These are phyloP conservation scores for Aramus guarauna DNA, from an alignment of 2,113 vertebrate species.

Conservation along the genomic window DNA sequence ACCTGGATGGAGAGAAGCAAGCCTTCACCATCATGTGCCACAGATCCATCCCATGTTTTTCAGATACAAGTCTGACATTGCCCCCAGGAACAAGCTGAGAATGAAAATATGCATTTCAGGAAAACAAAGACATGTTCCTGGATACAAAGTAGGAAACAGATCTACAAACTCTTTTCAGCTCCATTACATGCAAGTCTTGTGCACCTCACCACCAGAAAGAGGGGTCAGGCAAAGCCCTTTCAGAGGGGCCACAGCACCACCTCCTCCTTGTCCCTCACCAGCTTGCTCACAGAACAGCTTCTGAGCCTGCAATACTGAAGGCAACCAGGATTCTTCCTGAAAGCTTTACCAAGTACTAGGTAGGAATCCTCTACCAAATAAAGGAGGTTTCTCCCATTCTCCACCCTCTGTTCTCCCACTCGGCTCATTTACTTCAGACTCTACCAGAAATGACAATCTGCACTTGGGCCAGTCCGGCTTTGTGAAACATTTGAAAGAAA, in stretches of 20 bases:
- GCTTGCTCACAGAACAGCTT: not conserved
- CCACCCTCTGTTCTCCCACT: not conserved
- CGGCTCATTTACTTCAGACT: not conserved
- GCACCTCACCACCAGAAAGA: not conserved
- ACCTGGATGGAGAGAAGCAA: not conserved
- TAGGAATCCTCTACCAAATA: not conserved
- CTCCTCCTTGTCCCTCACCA: not conserved
- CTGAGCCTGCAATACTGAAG: not conserved
- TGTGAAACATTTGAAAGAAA: not conserved
- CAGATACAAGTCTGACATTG: not conserved
- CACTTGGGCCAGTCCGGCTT: not conserved
- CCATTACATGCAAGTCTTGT: not conserved
- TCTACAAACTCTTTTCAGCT: not conserved
- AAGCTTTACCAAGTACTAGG: not conserved
- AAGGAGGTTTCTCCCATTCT: not conserved
- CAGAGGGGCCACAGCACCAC: not conserved
- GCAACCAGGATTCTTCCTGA: not conserved
- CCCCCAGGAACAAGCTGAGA: not conserved
- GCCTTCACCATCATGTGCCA: not conserved
- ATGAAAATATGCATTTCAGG: not conserved
- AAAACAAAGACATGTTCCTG: not conserved
- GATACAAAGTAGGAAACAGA: not conserved
- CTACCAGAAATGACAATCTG: not conserved
- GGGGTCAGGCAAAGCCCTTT: not conserved
- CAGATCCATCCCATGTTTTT: not conserved